phyloP scores from a whole-genome alignment of 2,113 vertebrate genomes.

The Numida meleagris region DNA sequence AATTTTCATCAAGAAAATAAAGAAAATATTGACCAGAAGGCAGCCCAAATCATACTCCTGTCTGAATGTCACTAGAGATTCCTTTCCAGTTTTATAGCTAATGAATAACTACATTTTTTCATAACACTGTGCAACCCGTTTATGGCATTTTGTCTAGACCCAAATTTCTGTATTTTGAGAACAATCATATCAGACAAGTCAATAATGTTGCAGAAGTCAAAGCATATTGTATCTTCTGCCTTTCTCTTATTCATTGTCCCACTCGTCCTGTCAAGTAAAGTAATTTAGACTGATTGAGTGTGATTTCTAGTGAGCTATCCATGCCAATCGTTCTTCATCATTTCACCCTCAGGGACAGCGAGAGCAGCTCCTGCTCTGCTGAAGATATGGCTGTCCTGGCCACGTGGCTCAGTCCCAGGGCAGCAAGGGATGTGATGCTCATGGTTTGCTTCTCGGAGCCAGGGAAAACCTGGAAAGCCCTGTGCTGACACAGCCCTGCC shows the following conservation, averaged over 20 bases:
- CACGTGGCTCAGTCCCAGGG: fast-evolving
- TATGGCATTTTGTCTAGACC: neutral
- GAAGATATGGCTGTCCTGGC: neutral
- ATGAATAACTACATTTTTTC: neutral
- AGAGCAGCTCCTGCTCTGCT: neutral
- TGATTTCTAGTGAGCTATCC: neutral
- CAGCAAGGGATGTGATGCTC: neutral
- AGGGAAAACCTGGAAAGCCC: neutral
- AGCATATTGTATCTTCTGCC: fast-evolving
- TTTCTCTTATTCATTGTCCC: neutral
- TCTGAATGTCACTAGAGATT: neutral
- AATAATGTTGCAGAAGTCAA: neutral
- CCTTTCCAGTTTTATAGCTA: neutral
- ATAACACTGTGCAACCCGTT: neutral
- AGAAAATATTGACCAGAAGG: neutral
- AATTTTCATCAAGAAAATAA: neutral
- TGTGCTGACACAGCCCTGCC: neutral
- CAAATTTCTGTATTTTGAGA: neutral
- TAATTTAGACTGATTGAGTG: neutral
- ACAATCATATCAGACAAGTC: neutral
- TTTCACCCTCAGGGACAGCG: neutral
- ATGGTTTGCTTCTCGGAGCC: neutral
- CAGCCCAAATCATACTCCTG: neutral
- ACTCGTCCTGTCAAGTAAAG: neutral
- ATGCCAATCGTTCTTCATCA: fast-evolving